Base-by-base conservation (phyloP, 2,797 vertebrate species). In the Poeciliopsis turneri region DNA sequence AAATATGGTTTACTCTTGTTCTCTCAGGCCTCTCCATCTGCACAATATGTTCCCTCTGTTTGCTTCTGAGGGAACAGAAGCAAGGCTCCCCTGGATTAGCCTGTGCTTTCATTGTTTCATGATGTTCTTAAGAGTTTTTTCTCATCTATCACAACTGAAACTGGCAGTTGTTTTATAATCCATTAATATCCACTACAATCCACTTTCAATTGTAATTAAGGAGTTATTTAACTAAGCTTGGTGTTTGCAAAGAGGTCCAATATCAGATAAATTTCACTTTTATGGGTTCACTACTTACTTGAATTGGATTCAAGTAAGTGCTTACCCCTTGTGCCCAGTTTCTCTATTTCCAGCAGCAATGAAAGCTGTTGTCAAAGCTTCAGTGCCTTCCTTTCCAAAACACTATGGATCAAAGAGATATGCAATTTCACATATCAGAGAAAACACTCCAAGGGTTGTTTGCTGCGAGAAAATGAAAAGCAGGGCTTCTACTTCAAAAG, bases 61-160 rank as follows among this genome's bases (percentile, higher is more conserved):
- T 90, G 86, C 81, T 87, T 87, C 83, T 81, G 87, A 46, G 45
- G 45, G 13, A 15, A 46, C 45, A 46, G 45, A 46, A 46, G 1
- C 45, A 46, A 15, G 45, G 13, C 13, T 45, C 12, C 43, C 77
- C 72, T 86, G 88, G 90, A 94, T 93, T 91, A 90, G 76, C 80
- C 46, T 78, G 85, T 75, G 39, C 78, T 53, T 70, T 86, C 88
- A 91, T 92, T 90, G 87, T 92, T 90, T 84, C 72, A 75, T 51
- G 61, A 47, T 77, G 85, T 88, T 92, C 90, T 85, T 76, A 84
- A 77, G 84, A 71, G 87, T 75, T 78, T 83, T 61, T 78, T 51
- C 84, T 91, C 79, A 85, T 90, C 83, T 87, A 90, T 90, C 86
- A 92, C 82, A 90, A 90, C 85, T 84, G 74, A 92, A 88, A 89